A percentile compares a stretch with the other conserved stretches of the same genome.
Conservation (phyloP, 2,113 vertebrate genomes). For the Anhinga anhinga region DNA sequence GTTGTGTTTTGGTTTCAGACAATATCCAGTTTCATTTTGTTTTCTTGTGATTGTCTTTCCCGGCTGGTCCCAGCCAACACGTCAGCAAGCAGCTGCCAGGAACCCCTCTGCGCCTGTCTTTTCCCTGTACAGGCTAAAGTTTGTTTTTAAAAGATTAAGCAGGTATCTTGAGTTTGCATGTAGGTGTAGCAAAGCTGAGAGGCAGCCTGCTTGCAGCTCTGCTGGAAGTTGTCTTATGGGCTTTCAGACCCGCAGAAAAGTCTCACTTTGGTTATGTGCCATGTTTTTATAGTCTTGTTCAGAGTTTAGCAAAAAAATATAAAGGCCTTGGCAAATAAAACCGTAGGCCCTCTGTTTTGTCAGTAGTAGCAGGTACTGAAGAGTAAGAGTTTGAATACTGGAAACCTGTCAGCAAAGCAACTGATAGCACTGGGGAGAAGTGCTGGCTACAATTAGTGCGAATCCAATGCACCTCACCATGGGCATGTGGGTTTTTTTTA, state of each 20-base stretch:
- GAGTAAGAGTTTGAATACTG: background rate
- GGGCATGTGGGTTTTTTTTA: accelerated
- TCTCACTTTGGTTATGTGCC: background rate
- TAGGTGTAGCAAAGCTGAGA: background rate
- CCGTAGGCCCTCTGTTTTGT: background rate
- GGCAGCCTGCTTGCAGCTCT: background rate
- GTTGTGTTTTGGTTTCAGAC: background rate
- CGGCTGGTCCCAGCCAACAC: background rate
- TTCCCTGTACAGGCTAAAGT: background rate
- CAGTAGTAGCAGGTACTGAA: background rate
- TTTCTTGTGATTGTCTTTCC: background rate
- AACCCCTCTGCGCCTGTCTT: background rate
- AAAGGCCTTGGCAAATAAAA: background rate
- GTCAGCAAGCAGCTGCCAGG: background rate
- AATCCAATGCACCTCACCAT: accelerated
- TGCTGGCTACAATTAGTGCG: accelerated
- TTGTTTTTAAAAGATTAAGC: background rate
- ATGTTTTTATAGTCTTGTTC: background rate
- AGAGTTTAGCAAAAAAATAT: background rate
- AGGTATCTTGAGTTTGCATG: background rate
- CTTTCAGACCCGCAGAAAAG: background rate
- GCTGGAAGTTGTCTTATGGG: background rate
- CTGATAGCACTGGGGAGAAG: background rate
- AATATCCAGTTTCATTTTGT: background rate
- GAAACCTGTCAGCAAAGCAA: background rate